A percentile compares a stretch with the other conserved stretches of the same genome.
Evolutionary conservation across 2,113 vertebrate species (phyloP).

Genomic region (Mastomys coucha): DNA sequence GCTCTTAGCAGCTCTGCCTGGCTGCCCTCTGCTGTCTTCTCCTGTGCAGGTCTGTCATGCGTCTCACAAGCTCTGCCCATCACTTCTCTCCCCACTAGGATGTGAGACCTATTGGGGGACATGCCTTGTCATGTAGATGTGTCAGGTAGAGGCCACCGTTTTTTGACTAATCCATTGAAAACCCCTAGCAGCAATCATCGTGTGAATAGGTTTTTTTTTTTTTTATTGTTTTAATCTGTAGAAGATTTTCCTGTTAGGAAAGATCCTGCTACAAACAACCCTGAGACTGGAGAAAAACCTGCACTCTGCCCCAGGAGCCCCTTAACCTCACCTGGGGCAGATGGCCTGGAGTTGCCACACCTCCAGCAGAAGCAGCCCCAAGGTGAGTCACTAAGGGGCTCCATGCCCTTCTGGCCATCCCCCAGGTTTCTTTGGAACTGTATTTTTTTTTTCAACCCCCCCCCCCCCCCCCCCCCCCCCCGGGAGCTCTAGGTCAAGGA

Average conservation of each 20-base stretch:
- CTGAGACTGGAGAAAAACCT: not conserved
- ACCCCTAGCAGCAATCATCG: not conserved
- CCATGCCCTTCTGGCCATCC: conserved; percentile 55
- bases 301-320: not conserved
- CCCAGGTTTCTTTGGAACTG: conserved; percentile 46
- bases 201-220: not conserved
- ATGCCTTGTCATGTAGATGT: too few relatives aligned
- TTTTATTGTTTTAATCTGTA: not conserved
- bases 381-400: conserved; percentile 40
- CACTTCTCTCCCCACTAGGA: not conserved
- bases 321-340: not conserved
- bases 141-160: not conserved
- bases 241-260: not conserved
- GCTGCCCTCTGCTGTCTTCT: too few relatives aligned
- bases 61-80: rapidly evolving
- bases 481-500: not conserved
- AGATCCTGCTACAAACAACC: not conserved
- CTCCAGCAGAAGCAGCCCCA: not conserved
- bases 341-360: not conserved
- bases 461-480: too few relatives aligned
- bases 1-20: not conserved
- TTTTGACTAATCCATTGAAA: not conserved
- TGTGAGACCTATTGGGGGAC: not conserved
- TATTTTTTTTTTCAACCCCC: conserved; percentile 39
- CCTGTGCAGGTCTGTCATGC: too few relatives aligned